Base-by-base conservation (phyloP, 2,113 vertebrate species). In the Pithys albifrons region DNA sequence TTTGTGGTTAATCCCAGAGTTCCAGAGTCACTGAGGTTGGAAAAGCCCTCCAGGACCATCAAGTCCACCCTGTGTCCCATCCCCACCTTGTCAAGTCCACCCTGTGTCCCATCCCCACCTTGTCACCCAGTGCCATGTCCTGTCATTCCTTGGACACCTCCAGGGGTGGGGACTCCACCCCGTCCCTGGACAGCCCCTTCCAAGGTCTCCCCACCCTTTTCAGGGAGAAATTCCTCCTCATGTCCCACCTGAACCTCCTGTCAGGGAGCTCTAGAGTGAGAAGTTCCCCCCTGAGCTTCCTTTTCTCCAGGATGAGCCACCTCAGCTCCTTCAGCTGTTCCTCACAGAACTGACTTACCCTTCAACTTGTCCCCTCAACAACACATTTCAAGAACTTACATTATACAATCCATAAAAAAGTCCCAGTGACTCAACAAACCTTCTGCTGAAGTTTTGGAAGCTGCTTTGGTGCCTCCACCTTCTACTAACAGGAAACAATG, bases 91-190 rank as follows among this genome's bases (percentile, higher is more conserved):
- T 39, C 39, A 39, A 39, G 39, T 39, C 39, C 39, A 39, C 39
- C 39, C 39, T 39, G 39, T 39, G 39, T 39, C 61, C 1, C 0
- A 5, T 49, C 2, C 35, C 37, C 27, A 24, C 37, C 59, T n/a
- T 29, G n/a, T 41, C 76, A 8, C 77, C 1, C 2, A 67, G 77
- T 20, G 46, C 15, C 70, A 39, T 52, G 1, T 33, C 37, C 58
- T 41, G 57, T 13, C 1, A 1, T 73, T 33, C 27, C 54, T 33
- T 12, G 22, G 73, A 5, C 74, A 46, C 28, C 37, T 37, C 14
- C 37, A 66, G 51, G 43, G 43, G 2, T 19, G 27, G 61, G 0
- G 0, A 37, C 51, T 59, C 27, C 33, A 67, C 14, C 14, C 19
- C 15, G 70, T 54, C 23, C 77, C 59, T 16, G 27, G 31, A 10